Evolutionary conservation across 92 coral and sea anemone species (phyloP).

Genomic region (Epizoanthus scotinus): DNA sequence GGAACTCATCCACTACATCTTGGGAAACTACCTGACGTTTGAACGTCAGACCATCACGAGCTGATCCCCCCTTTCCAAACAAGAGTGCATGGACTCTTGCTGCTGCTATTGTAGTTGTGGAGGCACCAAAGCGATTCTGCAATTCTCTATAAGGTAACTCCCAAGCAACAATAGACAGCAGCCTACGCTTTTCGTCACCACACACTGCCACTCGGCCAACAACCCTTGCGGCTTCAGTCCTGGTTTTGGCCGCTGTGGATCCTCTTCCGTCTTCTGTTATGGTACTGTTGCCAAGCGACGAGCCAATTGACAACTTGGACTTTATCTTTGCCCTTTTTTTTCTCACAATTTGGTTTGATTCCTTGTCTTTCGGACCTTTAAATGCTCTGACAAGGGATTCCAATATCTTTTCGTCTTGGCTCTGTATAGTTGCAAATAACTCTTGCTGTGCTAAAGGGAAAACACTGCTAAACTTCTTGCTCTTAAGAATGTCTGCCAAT

Average conservation of each 20-base stretch:
- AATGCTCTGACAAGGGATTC: not conserved
- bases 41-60: conserved; percentile 35
- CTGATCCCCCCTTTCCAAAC: conserved; percentile 56
- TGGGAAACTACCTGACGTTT: conserved; percentile 43
- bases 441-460: not conserved
- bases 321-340: not conserved
- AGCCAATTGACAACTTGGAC: not conserved
- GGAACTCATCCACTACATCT: conserved; percentile 45
- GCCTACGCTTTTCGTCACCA: conserved; percentile 21
- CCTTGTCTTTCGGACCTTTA: not conserved
- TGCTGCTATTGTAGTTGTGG: conserved; percentile 48
- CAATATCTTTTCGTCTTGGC: not conserved
- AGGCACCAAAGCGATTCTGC: conserved; percentile 10
- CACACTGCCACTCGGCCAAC: not conserved
- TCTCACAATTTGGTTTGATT: not conserved
- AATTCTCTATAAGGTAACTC: conserved; percentile 31
- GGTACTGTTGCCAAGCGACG: not conserved
- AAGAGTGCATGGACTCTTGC: conserved; percentile 53
- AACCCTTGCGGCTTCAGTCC: not conserved
- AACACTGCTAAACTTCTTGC: not conserved
- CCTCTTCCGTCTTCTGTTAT: not conserved
- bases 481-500: not conserved
- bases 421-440: not conserved
- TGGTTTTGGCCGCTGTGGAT: not conserved
- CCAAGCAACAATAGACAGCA: conserved; percentile 46